Percentiles rank a stretch among this genome's conserved stretches.
phyloP scores from a whole-genome alignment of 2,797 vertebrate species.

The Caiman crocodilus region DNA sequence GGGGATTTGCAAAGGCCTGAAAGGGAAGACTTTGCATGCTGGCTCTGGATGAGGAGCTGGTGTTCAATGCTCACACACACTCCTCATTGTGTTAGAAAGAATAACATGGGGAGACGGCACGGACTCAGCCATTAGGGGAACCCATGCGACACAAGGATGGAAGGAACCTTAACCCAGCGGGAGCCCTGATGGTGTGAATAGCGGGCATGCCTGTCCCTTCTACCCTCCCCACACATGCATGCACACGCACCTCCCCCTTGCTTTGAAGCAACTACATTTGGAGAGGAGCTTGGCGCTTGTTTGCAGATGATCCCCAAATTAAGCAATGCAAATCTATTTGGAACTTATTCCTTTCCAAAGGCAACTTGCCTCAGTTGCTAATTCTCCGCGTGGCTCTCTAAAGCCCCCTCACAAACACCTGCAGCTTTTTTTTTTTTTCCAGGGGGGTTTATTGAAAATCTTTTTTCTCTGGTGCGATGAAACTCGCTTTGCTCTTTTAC shows the following conservation, averaged over 20 bases:
- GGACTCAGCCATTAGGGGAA: background rate
- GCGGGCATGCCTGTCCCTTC: background rate
- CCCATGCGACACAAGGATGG: background rate
- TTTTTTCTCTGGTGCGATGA: slow-evolving; percentile 62
- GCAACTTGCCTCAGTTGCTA: slow-evolving; percentile 74
- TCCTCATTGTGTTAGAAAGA: background rate
- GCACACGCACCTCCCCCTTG: background rate
- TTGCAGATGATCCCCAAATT: slow-evolving; percentile 63
- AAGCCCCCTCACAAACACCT: slow-evolving; percentile 73
- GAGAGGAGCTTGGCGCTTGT: slow-evolving; percentile 39
- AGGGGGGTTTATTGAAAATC: slow-evolving; percentile 72
- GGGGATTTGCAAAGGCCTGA: slow-evolving; percentile 40
- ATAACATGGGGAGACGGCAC: background rate
- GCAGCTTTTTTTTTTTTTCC: slow-evolving; percentile 70
- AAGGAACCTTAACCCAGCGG: background rate
- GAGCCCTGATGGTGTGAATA: background rate
- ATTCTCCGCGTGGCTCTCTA: slow-evolving; percentile 67
- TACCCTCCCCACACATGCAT: background rate
- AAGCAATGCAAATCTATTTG: slow-evolving; percentile 72
- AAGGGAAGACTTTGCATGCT: slow-evolving; percentile 18
- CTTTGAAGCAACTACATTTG: slow-evolving; percentile 50
- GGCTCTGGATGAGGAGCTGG: background rate
- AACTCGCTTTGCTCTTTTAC: slow-evolving; percentile 77
- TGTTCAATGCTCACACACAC: background rate
- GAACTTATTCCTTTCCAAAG: slow-evolving; percentile 70